Conservation (phyloP, 1,140 invertebrate species). For the Centruroides vittatus region DNA sequence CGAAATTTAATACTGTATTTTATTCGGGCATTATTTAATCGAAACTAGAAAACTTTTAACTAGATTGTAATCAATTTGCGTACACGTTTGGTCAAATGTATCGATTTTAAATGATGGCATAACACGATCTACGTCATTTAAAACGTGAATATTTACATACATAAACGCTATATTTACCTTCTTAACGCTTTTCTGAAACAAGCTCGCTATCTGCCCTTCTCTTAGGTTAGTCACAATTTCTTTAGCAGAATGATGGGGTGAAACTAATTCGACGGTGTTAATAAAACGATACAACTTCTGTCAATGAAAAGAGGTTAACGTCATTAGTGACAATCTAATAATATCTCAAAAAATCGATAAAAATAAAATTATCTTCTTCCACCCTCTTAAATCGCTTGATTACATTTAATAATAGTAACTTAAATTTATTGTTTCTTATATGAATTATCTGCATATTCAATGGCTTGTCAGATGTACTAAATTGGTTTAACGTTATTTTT, state of each 20-base stretch:
- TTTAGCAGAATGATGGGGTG: constrained; percentile 75
- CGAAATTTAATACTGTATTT: too few relatives aligned
- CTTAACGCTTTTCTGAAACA: constrained; percentile 90
- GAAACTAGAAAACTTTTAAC: too few relatives aligned
- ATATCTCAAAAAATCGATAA: too few relatives aligned
- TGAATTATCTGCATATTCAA: background rate
- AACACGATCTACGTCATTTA: too few relatives aligned
- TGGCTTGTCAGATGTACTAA: too few relatives aligned
- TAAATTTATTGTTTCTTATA: background rate
- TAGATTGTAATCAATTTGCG: too few relatives aligned
- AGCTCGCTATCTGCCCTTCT: constrained; percentile 75
- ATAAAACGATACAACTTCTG: constrained; percentile 84
- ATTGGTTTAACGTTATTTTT: background rate
- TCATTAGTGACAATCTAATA: too few relatives aligned
- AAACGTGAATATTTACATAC: too few relatives aligned
- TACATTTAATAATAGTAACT: background rate
- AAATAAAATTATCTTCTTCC: background rate
- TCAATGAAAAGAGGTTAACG: background rate
- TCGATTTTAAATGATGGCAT: too few relatives aligned
- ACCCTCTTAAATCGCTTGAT: background rate
- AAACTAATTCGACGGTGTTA: constrained; percentile 79
- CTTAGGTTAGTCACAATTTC: constrained; percentile 75
- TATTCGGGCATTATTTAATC: too few relatives aligned
- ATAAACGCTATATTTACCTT: constrained; percentile 41
- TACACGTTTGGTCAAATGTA: too few relatives aligned